phyloP scores from a whole-genome alignment of 2,888 invertebrate species.

The Psylliodes chrysocephalus region DNA sequence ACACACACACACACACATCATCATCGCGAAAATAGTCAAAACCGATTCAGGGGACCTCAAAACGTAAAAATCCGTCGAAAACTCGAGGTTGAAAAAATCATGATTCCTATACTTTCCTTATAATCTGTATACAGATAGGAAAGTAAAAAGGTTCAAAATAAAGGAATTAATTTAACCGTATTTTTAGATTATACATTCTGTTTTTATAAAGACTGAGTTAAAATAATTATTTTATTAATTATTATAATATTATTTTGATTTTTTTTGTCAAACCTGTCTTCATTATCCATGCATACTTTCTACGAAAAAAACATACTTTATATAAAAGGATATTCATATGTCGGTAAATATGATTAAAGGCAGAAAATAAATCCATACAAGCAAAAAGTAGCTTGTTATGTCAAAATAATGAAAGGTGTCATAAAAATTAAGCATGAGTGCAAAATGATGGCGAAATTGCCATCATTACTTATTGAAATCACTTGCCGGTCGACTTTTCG shows the following conservation, averaged over 20 bases:
- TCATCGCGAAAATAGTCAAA: no score
- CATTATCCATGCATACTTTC: background rate
- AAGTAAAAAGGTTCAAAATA: no score
- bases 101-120: no score
- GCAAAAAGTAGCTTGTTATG: slow-evolving; percentile 26
- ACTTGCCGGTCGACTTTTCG: slow-evolving; percentile 8
- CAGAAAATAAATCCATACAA: slow-evolving; percentile 18
- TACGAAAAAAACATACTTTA: background rate
- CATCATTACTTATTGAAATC: slow-evolving; percentile 32
- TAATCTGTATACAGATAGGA: no score
- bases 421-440: slow-evolving; percentile 31
- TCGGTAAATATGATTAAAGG: slow-evolving; percentile 18
- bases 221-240: background rate
- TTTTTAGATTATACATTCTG: background rate
- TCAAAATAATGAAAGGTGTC: slow-evolving; percentile 31
- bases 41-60: no score
- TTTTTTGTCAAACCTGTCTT: background rate
- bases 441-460: slow-evolving; percentile 32
- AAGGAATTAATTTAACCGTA: no score
- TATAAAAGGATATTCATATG: background rate
- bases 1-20: no score
- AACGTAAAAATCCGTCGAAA: no score
- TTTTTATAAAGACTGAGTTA: background rate
- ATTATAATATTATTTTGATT: background rate
- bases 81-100: no score